Percentiles rank a stretch among this genome's conserved stretches.
Evolutionary conservation across 2,113 vertebrate species (phyloP).

Genomic region (Xenopus laevis): DNA sequence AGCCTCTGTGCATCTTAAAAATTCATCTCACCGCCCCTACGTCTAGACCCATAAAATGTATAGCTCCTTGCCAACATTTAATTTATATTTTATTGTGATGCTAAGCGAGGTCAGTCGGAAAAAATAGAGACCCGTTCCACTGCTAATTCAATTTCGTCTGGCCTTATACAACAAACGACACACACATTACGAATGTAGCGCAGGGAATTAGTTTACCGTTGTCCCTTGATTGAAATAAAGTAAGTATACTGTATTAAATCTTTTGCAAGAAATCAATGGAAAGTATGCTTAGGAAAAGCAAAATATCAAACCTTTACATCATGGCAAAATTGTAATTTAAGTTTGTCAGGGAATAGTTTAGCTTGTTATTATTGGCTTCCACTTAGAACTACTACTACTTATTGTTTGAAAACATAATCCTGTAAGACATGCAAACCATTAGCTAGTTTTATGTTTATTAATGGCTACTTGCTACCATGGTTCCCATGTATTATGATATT

Average conservation of each 20-base stretch:
- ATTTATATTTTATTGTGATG: conserved; percentile 36
- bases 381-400: too few relatives aligned
- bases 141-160: background rate
- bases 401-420: too few relatives aligned
- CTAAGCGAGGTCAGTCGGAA: conserved; percentile 23
- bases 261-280: background rate
- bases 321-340: too few relatives aligned
- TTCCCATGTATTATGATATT: too few relatives aligned
- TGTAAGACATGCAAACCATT: too few relatives aligned
- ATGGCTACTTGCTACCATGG: too few relatives aligned
- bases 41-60: conserved; percentile 24
- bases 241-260: background rate
- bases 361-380: too few relatives aligned
- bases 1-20: conserved; percentile 4
- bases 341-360: too few relatives aligned
- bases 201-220: too few relatives aligned
- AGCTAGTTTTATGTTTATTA: too few relatives aligned
- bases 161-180: background rate
- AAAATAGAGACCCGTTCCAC: background rate
- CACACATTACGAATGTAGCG: background rate
- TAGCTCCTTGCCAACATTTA: conserved; percentile 24
- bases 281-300: too few relatives aligned
- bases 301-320: too few relatives aligned
- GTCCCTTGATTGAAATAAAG: background rate
- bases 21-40: conserved; percentile 8